Conservation (phyloP, 2,797 vertebrate genomes). For the Tauraco hartlaubi region DNA sequence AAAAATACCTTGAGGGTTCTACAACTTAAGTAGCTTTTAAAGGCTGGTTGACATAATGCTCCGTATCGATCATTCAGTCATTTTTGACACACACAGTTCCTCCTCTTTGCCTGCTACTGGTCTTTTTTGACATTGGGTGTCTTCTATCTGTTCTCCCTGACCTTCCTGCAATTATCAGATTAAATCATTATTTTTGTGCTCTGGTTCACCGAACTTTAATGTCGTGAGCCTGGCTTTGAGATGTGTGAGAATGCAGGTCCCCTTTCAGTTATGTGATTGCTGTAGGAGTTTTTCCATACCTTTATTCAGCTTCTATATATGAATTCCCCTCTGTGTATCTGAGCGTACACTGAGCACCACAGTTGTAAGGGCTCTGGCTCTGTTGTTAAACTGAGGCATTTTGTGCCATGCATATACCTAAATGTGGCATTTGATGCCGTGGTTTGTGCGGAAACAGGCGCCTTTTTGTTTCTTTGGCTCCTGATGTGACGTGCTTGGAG, state of each 20-base stretch:
- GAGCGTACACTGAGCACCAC: accelerated
- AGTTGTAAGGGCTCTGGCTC: not conserved
- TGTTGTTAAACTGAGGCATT: not conserved
- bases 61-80: accelerated
- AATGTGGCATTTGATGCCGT: not conserved
- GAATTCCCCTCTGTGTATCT: not conserved
- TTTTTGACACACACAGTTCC: not conserved
- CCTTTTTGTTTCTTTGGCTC: not conserved
- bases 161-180: not conserved
- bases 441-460: not conserved
- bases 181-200: not conserved
- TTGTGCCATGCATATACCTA: not conserved
- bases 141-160: not conserved
- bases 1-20: not conserved
- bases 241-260: not conserved
- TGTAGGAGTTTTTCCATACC: not conserved
- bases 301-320: not conserved
- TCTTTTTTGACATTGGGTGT: not conserved
- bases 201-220: not conserved
- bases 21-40: not conserved
- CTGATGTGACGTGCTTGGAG: not conserved
- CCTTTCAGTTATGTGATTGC: accelerated
- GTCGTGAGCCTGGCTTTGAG: not conserved
- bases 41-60: not conserved
- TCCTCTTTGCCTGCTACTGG: not conserved